Conservation (phyloP, 1,140 invertebrate species). For the Apis florea region DNA sequence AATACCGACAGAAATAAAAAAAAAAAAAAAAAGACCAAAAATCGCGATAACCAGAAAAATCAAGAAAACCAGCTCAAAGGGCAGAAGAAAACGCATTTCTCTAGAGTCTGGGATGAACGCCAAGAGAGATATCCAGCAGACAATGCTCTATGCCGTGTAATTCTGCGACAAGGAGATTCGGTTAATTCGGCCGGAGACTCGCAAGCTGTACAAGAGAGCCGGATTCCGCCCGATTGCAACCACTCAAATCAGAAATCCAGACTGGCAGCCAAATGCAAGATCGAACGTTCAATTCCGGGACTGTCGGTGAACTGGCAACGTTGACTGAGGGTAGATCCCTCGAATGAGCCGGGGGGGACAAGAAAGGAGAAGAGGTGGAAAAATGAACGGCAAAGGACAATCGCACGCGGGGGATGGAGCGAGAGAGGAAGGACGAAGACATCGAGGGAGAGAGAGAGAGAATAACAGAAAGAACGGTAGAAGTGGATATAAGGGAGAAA, state of each 20-base stretch:
- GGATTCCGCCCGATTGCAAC: slow-evolving; percentile 65
- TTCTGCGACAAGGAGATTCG: slow-evolving; percentile 35
- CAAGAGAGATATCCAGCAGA: not conserved
- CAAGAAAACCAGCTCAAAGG: no score
- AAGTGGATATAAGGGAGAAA: slow-evolving; percentile 58
- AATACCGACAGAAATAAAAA: no score
- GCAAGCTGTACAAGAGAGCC: slow-evolving; percentile 50
- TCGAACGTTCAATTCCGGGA: slow-evolving; percentile 63
- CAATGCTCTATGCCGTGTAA: not conserved
- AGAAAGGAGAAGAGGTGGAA: not conserved
- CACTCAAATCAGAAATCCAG: slow-evolving; percentile 73
- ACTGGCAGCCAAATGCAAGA: slow-evolving; percentile 62
- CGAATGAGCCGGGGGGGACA: not conserved
- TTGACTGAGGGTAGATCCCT: not conserved
- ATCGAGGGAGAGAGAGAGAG: not conserved
- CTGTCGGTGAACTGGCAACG: slow-evolving; percentile 57
- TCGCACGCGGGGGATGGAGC: slow-evolving; percentile 12
- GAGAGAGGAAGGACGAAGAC: slow-evolving; percentile 36
- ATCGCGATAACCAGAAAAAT: no score
- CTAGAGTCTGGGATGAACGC: not conserved
- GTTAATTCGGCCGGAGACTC: slow-evolving; percentile 51
- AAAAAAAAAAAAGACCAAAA: no score
- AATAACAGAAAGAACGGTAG: slow-evolving; percentile 22
- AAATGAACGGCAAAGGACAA: slow-evolving; percentile 24
- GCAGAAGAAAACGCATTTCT: no score